These are phyloP conservation scores for Tachyglossus aculeatus DNA, from an alignment of 2,797 vertebrate genomes.

Conservation along the genomic window DNA sequence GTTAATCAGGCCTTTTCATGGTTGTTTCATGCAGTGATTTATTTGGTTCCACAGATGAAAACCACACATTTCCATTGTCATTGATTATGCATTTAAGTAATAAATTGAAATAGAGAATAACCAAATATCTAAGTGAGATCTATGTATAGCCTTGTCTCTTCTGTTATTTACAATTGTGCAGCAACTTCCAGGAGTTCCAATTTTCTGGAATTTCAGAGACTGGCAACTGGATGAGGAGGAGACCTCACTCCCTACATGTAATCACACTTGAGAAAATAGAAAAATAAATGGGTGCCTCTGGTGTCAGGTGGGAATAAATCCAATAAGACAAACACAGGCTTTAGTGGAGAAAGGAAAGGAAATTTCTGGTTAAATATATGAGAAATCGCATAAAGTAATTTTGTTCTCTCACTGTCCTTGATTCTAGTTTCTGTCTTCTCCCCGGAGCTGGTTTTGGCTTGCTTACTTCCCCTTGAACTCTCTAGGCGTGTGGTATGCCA, in stretches of 20 bases:
- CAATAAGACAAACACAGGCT: background rate
- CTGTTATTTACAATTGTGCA: too few species aligned
- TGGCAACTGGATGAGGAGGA: conserved; percentile 32
- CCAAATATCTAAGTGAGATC: too few species aligned
- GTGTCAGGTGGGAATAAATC: background rate
- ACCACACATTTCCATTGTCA: too few species aligned
- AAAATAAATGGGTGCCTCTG: background rate
- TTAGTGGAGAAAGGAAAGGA: background rate
- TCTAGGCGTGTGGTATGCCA: conserved; percentile 28
- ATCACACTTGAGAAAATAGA: too few species aligned
- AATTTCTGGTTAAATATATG: background rate
- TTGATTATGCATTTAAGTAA: too few species aligned
- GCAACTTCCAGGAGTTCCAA: too few species aligned
- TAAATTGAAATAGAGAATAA: too few species aligned
- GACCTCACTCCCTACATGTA: conserved; percentile 2
- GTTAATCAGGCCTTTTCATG: too few species aligned
- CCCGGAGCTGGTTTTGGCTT: conserved; percentile 47
- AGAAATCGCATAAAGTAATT: conserved; percentile 27
- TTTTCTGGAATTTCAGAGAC: too few species aligned
- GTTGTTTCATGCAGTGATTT: too few species aligned
- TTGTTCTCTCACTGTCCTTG: conserved; percentile 46
- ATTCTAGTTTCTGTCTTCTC: conserved; percentile 36
- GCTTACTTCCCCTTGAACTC: conserved; percentile 47
- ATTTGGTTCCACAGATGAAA: too few species aligned
- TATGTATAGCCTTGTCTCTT: too few species aligned